phyloP scores from a whole-genome alignment of 1,140 invertebrate genomes.

The Polyergus mexicanus region DNA sequence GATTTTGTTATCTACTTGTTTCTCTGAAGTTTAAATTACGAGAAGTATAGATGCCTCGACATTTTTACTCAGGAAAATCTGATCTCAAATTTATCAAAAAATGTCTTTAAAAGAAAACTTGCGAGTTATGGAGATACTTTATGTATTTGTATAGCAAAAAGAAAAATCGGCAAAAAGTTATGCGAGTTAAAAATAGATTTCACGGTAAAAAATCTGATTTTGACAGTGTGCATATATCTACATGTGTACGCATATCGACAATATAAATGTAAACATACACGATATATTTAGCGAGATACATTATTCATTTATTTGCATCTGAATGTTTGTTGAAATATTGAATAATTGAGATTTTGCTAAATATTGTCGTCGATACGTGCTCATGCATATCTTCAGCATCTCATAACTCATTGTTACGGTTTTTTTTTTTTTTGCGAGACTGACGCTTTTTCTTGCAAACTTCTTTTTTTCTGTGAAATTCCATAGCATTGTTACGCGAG shows the following conservation, averaged over 20 bases:
- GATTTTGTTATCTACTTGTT: neutral
- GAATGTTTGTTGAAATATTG: slow-evolving; percentile 25
- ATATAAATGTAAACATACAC: neutral
- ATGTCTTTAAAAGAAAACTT: neutral
- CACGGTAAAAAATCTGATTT: too few species aligned
- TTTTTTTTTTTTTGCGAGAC: slow-evolving; percentile 9
- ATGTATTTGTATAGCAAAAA: neutral
- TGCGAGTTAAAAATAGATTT: neutral
- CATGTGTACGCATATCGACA: too few species aligned
- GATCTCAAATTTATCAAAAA: neutral
- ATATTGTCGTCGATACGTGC: neutral
- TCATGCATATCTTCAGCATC: neutral
- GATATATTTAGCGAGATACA: neutral
- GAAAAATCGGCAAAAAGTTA: neutral
- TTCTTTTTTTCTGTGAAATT: neutral
- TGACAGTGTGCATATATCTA: too few species aligned
- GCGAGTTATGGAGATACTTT: neutral
- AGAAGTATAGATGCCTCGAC: too few species aligned
- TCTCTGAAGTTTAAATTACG: too few species aligned
- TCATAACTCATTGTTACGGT: neutral
- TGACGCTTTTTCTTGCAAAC: neutral
- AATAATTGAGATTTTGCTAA: too few species aligned
- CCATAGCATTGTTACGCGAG: neutral
- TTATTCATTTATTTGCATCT: slow-evolving; percentile 7
- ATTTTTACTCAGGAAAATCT: neutral